Evolutionary conservation across 35 echinoderm and acorn worm genomes (phyloP).

Genomic region (Apostichopus californicus): DNA sequence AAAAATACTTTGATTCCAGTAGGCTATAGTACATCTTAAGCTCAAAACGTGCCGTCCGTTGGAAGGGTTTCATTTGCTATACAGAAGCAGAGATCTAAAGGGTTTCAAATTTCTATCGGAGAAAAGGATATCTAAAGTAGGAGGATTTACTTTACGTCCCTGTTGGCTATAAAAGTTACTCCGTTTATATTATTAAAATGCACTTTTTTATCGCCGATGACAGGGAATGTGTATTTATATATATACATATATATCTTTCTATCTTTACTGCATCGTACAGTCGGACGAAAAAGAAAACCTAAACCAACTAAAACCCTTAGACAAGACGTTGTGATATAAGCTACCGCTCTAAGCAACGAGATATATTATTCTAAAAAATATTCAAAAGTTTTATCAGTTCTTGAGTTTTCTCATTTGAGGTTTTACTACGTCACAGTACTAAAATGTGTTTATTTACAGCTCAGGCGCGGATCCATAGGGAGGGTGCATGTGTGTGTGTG

Average conservation of each 20-base stretch:
- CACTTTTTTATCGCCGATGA: neutral
- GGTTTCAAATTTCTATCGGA: neutral
- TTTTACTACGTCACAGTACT: too few species aligned
- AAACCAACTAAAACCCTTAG: neutral
- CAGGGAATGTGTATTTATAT: neutral
- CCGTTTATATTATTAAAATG: conserved; percentile 5
- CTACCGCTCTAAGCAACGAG: neutral
- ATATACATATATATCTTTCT: neutral
- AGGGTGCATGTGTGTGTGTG: too few species aligned
- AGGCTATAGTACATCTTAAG: too few species aligned
- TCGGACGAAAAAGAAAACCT: neutral
- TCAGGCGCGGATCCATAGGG: too few species aligned
- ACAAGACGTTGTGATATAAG: neutral
- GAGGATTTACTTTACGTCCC: neutral
- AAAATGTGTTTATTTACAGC: too few species aligned
- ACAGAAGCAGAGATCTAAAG: neutral
- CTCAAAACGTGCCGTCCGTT: too few species aligned
- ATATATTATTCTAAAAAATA: neutral
- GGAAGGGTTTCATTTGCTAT: too few species aligned
- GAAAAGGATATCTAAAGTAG: neutral
- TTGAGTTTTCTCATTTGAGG: too few species aligned
- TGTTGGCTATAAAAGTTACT: neutral
- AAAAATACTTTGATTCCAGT: too few species aligned
- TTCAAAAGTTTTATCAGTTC: neutral
- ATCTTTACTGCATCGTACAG: neutral